phyloP scores from a whole-genome alignment of 1,140 invertebrate genomes.

The Aphidius ervi region DNA sequence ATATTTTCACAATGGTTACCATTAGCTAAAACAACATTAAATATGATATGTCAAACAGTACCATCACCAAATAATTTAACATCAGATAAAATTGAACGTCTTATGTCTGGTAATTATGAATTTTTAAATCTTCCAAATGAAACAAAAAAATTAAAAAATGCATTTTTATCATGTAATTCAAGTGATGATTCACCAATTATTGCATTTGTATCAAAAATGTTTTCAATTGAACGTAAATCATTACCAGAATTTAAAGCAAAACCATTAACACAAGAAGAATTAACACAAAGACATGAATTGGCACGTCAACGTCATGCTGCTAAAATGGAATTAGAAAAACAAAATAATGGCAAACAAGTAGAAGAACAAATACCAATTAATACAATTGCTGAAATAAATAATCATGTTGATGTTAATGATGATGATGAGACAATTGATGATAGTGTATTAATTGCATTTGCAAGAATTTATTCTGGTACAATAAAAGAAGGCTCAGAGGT shows the following conservation, averaged over 20 bases:
- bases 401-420: constrained; percentile 22
- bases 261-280: constrained; percentile 71
- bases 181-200: constrained; percentile 69
- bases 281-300: constrained; percentile 65
- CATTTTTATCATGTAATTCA: constrained; percentile 70
- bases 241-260: constrained; percentile 72
- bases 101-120: constrained; percentile 56
- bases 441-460: constrained; percentile 88
- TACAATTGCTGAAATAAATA: too few relatives aligned
- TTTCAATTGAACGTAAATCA: constrained; percentile 68
- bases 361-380: constrained; percentile 29
- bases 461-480: constrained; percentile 87
- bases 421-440: constrained; percentile 25
- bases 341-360: constrained; percentile 1
- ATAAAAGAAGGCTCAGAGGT: constrained; percentile 72
- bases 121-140: constrained; percentile 67
- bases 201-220: constrained; percentile 95
- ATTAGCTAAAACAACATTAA: constrained; percentile 72
- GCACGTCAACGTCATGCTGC: constrained; percentile 64
- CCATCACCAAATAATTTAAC: constrained; percentile 77
- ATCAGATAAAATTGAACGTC: constrained; percentile 64
- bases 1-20: constrained; percentile 88
- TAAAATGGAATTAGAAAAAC: constrained; percentile 33
- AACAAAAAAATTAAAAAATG: constrained; percentile 70
- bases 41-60: constrained; percentile 76